phyloP scores from a whole-genome alignment of 2,888 invertebrate genomes.

The Oligia fasciuncula region DNA sequence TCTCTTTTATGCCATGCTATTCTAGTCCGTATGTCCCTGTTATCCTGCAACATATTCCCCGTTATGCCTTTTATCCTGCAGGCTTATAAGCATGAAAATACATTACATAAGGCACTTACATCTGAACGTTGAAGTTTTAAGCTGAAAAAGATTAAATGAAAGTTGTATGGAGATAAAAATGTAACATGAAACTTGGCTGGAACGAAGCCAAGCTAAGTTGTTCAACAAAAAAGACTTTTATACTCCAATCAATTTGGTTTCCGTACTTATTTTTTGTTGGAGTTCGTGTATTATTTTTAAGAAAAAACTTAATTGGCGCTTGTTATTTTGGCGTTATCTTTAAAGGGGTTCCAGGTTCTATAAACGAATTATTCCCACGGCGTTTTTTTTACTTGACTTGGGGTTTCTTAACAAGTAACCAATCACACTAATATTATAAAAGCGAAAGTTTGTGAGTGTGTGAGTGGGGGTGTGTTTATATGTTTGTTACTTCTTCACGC shows the following conservation, averaged over 20 bases:
- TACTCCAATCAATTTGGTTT: conserved; percentile 59
- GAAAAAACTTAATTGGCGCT: conserved; percentile 23
- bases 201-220: conserved; percentile 64
- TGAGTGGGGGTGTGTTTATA: too few species aligned
- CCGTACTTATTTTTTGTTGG: conserved; percentile 39
- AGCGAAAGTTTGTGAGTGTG: too few species aligned
- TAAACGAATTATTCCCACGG: background rate
- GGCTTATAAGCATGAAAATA: conserved; percentile 39
- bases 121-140: conserved; percentile 62
- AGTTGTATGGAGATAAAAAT: conserved; percentile 67
- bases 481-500: too few species aligned
- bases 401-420: background rate
- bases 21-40: background rate
- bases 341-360: background rate
- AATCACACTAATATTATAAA: background rate
- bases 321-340: conserved; percentile 18
- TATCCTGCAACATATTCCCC: background rate
- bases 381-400: background rate
- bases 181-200: conserved; percentile 64
- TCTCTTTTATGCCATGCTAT: too few species aligned
- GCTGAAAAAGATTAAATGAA: conserved; percentile 65
- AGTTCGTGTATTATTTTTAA: conserved; percentile 29
- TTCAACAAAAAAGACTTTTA: conserved; percentile 58
- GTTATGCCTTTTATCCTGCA: background rate
- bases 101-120: conserved; percentile 41